Evolutionary conservation across 2,888 invertebrate species (phyloP).

Genomic region (Polydrusus cervinus): DNA sequence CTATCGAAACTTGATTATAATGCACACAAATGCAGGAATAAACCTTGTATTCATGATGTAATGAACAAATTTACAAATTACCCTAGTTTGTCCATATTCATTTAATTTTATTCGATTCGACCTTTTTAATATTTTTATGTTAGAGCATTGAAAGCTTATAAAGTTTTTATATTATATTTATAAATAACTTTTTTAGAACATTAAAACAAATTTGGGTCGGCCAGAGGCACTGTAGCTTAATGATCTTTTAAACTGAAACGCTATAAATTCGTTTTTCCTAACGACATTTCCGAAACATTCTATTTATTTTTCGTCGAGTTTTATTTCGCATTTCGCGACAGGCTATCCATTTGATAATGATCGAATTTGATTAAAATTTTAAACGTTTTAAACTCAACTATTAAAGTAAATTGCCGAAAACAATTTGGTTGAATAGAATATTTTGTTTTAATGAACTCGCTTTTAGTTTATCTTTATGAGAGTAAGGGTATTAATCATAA

Average conservation of each 20-base stretch:
- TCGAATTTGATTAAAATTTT: slow-evolving; percentile 37
- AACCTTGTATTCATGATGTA: no score
- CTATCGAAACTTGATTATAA: no score
- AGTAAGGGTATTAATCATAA: background rate
- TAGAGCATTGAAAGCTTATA: no score
- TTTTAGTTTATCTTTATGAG: background rate
- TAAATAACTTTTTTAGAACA: background rate
- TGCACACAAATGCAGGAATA: no score
- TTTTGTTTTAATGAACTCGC: slow-evolving; percentile 13
- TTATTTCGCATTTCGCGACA: slow-evolving; percentile 28
- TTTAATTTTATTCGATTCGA: no score
- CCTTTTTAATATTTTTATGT: no score
- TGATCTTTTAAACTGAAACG: slow-evolving; percentile 22
- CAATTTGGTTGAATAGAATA: slow-evolving; percentile 19
- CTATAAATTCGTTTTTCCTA: slow-evolving; percentile 23
- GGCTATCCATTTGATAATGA: slow-evolving; percentile 28
- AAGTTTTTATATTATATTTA: background rate
- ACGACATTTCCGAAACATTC: slow-evolving; percentile 21
- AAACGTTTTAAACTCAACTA: slow-evolving; percentile 26
- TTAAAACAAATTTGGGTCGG: background rate
- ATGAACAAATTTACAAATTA: no score
- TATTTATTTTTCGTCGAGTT: slow-evolving; percentile 33
- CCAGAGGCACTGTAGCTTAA: background rate
- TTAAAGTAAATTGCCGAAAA: slow-evolving; percentile 28
- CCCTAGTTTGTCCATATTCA: no score